phyloP scores from a whole-genome alignment of 2,113 vertebrate genomes.

The Pao palembangensis region DNA sequence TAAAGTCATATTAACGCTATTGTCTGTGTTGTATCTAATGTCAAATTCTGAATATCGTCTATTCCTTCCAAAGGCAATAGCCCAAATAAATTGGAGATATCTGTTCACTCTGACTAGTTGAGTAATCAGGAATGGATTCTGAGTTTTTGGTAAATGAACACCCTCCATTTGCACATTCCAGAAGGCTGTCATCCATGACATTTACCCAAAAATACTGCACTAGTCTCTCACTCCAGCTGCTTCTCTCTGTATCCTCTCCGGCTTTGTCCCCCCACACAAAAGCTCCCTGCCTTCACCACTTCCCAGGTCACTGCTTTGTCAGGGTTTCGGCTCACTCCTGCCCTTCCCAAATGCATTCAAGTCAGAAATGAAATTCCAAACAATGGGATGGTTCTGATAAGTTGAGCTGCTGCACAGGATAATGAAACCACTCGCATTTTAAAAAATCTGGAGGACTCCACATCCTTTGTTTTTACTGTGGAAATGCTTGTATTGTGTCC shows the following conservation, averaged over 20 bases:
- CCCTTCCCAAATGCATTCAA: slow-evolving; percentile 54
- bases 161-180: slow-evolving; percentile 77
- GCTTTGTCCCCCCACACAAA: slow-evolving; percentile 76
- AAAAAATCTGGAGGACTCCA: neutral
- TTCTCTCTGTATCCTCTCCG: slow-evolving; percentile 56
- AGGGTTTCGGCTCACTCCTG: slow-evolving; percentile 61
- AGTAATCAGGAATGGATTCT: slow-evolving; percentile 45
- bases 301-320: slow-evolving; percentile 78
- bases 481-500: neutral
- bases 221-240: slow-evolving; percentile 63
- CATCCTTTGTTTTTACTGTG: neutral
- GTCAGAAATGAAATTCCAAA: slow-evolving; percentile 48
- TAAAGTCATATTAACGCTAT: too few species aligned
- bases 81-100: slow-evolving; percentile 19
- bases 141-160: slow-evolving; percentile 76
- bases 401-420: slow-evolving; percentile 17
- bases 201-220: slow-evolving; percentile 74
- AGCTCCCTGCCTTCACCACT: slow-evolving; percentile 77
- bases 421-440: neutral
- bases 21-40: too few species aligned
- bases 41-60: too few species aligned
- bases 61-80: neutral
- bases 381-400: slow-evolving; percentile 8
- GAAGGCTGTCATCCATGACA: slow-evolving; percentile 77
- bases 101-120: slow-evolving; percentile 61